Base-by-base conservation (phyloP, 2,888 invertebrate genomes). In the Lydus trimaculatus region DNA sequence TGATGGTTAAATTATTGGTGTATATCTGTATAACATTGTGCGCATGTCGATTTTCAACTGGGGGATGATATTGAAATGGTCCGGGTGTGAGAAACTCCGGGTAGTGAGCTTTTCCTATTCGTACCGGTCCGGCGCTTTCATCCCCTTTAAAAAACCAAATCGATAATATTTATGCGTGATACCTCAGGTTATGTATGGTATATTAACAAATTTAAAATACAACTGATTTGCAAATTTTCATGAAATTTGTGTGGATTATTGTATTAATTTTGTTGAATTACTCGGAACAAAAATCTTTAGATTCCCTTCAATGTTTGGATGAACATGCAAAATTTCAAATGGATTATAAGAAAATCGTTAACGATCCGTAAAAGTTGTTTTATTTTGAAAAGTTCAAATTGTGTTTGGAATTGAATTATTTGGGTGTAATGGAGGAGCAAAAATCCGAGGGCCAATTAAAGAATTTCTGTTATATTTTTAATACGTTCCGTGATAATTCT, bases 401-500 rank as follows among this genome's bases (percentile, higher is more conserved):
- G 48, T 48, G 48, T 48, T 13, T n/a, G 7, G 4, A 60, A 33
- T 60, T 60, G 6, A 17, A 31, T 15, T n/a, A n/a, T 36, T 17
- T 4, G 13, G n/a, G 17, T 3, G 64, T 17, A 28, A 82, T 83
- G 83, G 80, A 80, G 48, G 83, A 82, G 56, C 81, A 78, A 71
- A 82, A 82, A 68, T 75, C 80, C n/a, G 72, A 79, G 20, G 81
- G 80, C 43, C 82, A 82, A 75, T 82, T 83, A 81, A 77, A 78
- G 69, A 75, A 77, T 62, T 73, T 73, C 31, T 80, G 80, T 65
- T 79, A 73, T 48, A 61, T 81, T 36, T 81, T 81, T 69, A 84
- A 87, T 64, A 87, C 87, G 58, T 90, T 90, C 81, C 86, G 89
- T 39, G 90, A 90, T 78, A 86, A 88, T 9, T 89, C 91, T 63